Evolutionary conservation across 2,888 invertebrate genomes (phyloP).

Genomic region (Phortica okadai): DNA sequence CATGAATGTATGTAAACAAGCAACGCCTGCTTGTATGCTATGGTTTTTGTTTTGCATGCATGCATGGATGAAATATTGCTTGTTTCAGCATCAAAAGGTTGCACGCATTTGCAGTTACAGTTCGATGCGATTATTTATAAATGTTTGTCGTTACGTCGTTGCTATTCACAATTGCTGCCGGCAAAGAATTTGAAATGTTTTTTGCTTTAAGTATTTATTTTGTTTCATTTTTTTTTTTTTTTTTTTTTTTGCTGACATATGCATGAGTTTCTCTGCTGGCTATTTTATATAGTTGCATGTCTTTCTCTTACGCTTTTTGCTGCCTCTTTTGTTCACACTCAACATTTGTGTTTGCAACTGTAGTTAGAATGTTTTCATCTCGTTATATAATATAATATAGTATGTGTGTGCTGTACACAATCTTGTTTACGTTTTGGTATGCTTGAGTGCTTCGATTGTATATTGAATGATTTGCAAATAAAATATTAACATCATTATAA

Average conservation of each 20-base stretch:
- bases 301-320: too few species aligned
- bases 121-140: constrained; percentile 25
- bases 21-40: constrained; percentile 25
- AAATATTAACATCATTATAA: constrained; percentile 28
- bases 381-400: too few species aligned
- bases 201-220: not conserved
- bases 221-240: not conserved
- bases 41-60: constrained; percentile 10
- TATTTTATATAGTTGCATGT: not conserved
- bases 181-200: too few species aligned
- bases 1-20: not conserved
- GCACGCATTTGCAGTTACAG: not conserved
- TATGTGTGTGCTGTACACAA: constrained; percentile 38
- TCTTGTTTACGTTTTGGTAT: constrained; percentile 6
- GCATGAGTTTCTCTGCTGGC: constrained; percentile 6
- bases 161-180: not conserved
- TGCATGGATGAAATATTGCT: not conserved
- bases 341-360: too few species aligned
- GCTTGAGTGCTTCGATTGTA: constrained; percentile 22
- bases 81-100: not conserved
- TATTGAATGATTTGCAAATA: constrained; percentile 28
- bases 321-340: too few species aligned
- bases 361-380: too few species aligned
- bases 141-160: constrained; percentile 21
- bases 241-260: not conserved